Conservation (phyloP, 2,797 vertebrate genomes). For the Pangasius djambal region DNA sequence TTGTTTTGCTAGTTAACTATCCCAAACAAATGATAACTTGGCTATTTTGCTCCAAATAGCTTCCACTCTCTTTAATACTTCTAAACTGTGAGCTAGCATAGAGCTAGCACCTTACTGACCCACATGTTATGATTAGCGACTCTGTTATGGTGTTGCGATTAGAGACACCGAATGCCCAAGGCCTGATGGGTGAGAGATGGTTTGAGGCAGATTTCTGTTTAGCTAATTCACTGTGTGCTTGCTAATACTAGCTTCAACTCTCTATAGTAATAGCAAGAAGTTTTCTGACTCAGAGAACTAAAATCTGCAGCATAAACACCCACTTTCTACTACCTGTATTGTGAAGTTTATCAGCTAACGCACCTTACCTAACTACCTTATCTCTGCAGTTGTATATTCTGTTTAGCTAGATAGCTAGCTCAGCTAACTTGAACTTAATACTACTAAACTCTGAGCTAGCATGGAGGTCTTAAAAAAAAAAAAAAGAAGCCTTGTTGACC, state of each 20-base stretch:
- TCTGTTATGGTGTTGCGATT: background rate
- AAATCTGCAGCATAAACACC: background rate
- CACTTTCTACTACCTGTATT: background rate
- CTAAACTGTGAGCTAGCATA: background rate
- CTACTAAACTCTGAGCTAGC: background rate
- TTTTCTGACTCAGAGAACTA: background rate
- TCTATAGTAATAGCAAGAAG: background rate
- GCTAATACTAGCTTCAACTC: background rate
- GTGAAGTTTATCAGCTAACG: background rate
- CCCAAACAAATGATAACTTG: background rate
- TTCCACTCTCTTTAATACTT: background rate
- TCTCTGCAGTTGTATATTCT: background rate
- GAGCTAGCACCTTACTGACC: background rate
- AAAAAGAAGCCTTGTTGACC: background rate
- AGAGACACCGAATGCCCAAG: background rate
- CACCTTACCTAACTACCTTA: background rate
- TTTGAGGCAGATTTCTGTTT: background rate
- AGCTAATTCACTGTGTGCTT: background rate
- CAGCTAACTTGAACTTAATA: background rate
- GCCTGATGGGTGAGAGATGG: background rate
- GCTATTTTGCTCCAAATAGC: background rate
- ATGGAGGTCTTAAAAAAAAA: background rate
- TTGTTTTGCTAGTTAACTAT: background rate
- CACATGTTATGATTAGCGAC: background rate
- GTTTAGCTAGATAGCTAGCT: background rate